Evolutionary conservation across 2,888 invertebrate genomes (phyloP).

Genomic region (Platypus cylindrus): DNA sequence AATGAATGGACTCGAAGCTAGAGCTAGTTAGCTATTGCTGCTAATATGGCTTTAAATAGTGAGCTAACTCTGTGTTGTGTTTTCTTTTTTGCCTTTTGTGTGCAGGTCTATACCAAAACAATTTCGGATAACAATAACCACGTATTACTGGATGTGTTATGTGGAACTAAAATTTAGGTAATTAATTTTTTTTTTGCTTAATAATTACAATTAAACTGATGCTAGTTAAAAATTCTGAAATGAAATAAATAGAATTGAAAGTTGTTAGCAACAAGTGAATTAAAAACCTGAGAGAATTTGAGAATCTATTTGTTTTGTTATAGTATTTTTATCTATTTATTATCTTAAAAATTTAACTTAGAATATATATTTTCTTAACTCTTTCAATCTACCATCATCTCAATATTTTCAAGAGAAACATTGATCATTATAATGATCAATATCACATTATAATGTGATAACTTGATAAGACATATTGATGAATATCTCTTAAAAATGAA

Average conservation of each 20-base stretch:
- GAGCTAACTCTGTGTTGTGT: slow-evolving; percentile 9
- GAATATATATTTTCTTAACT: too few relatives aligned
- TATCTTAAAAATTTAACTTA: too few relatives aligned
- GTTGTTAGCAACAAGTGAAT: slow-evolving; percentile 8
- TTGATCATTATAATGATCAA: too few relatives aligned
- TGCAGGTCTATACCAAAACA: slow-evolving; percentile 32
- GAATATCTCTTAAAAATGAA: too few relatives aligned
- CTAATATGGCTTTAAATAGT: slow-evolving; percentile 28
- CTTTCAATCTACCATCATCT: too few relatives aligned
- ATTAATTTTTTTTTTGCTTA: slow-evolving; percentile 10
- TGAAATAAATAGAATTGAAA: not conserved
- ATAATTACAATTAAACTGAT: slow-evolving; percentile 11
- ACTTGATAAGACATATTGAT: too few relatives aligned
- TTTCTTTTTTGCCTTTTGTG: slow-evolving; percentile 24
- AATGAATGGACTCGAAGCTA: too few relatives aligned
- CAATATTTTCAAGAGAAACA: too few relatives aligned
- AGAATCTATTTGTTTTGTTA: too few relatives aligned
- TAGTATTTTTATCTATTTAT: too few relatives aligned
- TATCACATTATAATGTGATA: too few relatives aligned
- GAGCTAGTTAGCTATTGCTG: slow-evolving; percentile 7
- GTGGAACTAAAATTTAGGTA: slow-evolving; percentile 34
- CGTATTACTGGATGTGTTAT: slow-evolving; percentile 31
- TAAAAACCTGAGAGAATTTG: too few relatives aligned
- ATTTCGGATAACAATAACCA: slow-evolving; percentile 33
- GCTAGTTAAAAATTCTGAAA: not conserved